These are phyloP conservation scores for Drosophila macrospina DNA, from an alignment of 2,888 invertebrate genomes.

Conservation along the genomic window DNA sequence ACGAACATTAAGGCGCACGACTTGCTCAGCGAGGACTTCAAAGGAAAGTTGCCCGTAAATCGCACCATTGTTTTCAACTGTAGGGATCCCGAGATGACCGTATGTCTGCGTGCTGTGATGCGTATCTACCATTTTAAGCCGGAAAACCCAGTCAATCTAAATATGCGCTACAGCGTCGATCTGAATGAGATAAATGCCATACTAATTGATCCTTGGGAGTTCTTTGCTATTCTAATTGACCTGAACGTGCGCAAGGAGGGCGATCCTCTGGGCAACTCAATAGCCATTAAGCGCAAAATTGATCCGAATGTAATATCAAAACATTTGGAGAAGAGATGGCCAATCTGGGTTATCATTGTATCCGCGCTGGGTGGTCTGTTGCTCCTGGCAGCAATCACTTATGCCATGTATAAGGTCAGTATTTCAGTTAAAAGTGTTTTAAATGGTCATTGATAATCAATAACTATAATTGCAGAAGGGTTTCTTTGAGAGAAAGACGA, in stretches of 20 bases:
- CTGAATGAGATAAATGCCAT: constrained; percentile 84
- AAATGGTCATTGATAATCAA: background rate
- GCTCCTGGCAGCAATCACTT: constrained; percentile 83
- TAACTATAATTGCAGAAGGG: constrained; percentile 82
- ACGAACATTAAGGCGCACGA: constrained; percentile 78
- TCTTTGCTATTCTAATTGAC: constrained; percentile 83
- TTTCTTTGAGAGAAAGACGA: constrained; percentile 86
- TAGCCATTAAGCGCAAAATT: constrained; percentile 77
- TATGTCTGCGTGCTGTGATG: constrained; percentile 83
- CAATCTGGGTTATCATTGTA: constrained; percentile 86
- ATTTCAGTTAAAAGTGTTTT: background rate
- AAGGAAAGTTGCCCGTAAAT: constrained; percentile 83
- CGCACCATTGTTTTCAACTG: constrained; percentile 85
- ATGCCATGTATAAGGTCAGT: constrained; percentile 84
- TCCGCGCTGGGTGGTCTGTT: constrained; percentile 85
- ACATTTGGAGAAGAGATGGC: constrained; percentile 78
- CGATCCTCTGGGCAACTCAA: constrained; percentile 68
- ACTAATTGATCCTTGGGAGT: constrained; percentile 84
- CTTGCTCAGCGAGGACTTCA: constrained; percentile 81
- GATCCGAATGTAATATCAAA: constrained; percentile 85
- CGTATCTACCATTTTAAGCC: constrained; percentile 82
- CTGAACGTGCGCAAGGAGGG: constrained; percentile 79
- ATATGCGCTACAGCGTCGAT: constrained; percentile 82
- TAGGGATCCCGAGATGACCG: constrained; percentile 79
- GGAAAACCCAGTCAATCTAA: constrained; percentile 79